phyloP scores from a whole-genome alignment of 2,113 vertebrate genomes.

The Sander vitreus region DNA sequence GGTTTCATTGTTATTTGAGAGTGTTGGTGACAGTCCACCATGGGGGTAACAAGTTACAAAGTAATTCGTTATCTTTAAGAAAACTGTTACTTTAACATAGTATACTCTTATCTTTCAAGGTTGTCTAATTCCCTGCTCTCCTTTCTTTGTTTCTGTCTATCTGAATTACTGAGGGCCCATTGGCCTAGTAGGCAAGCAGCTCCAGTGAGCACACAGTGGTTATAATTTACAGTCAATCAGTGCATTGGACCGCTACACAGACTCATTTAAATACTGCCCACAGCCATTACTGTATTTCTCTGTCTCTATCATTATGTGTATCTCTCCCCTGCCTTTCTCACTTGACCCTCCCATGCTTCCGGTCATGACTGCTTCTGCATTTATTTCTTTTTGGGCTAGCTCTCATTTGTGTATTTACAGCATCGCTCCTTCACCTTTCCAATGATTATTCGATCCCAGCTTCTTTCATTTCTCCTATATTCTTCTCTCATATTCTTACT shows the following conservation, averaged over 20 bases:
- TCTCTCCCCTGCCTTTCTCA: conserved; percentile 36
- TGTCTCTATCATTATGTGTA: conserved; percentile 48
- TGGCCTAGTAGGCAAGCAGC: conserved; percentile 52
- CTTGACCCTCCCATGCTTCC: conserved; percentile 44
- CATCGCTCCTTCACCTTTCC: conserved; percentile 19
- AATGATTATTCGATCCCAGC: background rate
- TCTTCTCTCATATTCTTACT: background rate
- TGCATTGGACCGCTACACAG: conserved; percentile 62
- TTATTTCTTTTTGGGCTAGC: background rate
- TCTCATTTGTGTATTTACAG: conserved; percentile 34
- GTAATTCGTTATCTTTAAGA: conserved; percentile 20
- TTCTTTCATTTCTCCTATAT: conserved; percentile 1
- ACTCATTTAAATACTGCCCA: conserved; percentile 78
- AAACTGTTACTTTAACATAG: conserved; percentile 12
- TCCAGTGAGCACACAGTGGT: conserved; percentile 62
- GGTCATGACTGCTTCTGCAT: background rate
- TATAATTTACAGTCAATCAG: conserved; percentile 73
- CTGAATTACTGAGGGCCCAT: conserved; percentile 52
- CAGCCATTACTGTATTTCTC: conserved; percentile 60
- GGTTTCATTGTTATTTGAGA: background rate
- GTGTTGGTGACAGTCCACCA: background rate
- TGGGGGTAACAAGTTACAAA: background rate
- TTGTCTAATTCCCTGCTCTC: conserved; percentile 30
- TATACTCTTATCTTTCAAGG: conserved; percentile 4
- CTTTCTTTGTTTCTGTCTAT: conserved; percentile 52